Evolutionary conservation across 2,888 invertebrate genomes (phyloP).

Genomic region (Ecliptopera silaceata): DNA sequence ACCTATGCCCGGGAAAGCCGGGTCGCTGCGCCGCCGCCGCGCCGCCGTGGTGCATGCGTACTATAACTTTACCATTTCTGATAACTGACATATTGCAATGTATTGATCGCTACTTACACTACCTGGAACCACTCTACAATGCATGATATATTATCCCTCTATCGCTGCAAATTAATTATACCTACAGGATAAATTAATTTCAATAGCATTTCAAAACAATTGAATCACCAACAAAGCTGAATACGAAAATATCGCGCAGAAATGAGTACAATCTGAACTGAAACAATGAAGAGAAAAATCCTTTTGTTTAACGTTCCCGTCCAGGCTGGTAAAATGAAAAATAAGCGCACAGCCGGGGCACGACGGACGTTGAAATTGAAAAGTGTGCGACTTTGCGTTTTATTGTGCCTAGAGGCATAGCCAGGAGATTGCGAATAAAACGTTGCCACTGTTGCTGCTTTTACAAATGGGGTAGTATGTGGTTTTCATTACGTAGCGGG

Average conservation of each 20-base stretch:
- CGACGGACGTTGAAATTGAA: constrained; percentile 64
- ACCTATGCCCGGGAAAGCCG: constrained; percentile 61
- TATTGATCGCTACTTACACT: constrained; percentile 53
- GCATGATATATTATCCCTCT: constrained; percentile 15
- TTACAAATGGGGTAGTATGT: constrained; percentile 33
- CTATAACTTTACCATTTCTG: constrained; percentile 45
- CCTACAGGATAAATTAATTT: constrained; percentile 9
- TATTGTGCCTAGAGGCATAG: constrained; percentile 55
- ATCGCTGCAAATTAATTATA: constrained; percentile 16
- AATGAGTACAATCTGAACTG: constrained; percentile 42
- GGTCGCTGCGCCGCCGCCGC: constrained; percentile 40
- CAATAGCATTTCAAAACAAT: constrained; percentile 19
- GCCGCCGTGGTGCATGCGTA: constrained; percentile 62
- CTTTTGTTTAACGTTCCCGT: constrained; percentile 65
- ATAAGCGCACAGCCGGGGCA: constrained; percentile 58
- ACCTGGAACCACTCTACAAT: constrained; percentile 19
- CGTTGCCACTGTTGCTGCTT: constrained; percentile 42
- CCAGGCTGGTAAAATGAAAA: constrained; percentile 68
- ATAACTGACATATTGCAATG: constrained; percentile 56
- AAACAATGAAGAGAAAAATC: constrained; percentile 67
- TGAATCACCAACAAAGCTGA: constrained; percentile 21
- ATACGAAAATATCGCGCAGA: constrained; percentile 30
- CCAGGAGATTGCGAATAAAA: constrained; percentile 58
- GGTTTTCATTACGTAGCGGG: constrained; percentile 28
- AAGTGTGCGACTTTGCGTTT: constrained; percentile 68